phyloP scores from a whole-genome alignment of 2,888 invertebrate genomes.

The Drosophila neotestacea region DNA sequence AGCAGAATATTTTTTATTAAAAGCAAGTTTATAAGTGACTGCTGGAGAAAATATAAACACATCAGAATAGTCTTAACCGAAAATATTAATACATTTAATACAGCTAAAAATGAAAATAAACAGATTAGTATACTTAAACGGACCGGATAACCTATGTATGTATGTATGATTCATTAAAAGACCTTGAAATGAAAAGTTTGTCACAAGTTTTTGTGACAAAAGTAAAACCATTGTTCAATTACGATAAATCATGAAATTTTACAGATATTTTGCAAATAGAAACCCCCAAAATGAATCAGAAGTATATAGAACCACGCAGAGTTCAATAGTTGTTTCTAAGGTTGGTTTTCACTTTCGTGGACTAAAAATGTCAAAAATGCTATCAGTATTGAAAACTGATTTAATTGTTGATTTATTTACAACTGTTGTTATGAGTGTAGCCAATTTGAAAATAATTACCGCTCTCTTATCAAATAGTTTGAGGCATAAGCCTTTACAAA shows the following conservation, averaged over 20 bases:
- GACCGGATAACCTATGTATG: too few relatives aligned
- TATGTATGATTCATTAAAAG: too few relatives aligned
- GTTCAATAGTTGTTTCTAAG: slow-evolving; percentile 17
- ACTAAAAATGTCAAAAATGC: slow-evolving; percentile 9
- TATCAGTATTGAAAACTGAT: slow-evolving; percentile 9
- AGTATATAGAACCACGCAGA: not conserved
- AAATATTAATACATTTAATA: too few relatives aligned
- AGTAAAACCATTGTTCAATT: not conserved
- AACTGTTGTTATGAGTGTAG: slow-evolving; percentile 23
- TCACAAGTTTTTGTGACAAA: not conserved
- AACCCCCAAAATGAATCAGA: slow-evolving; percentile 13
- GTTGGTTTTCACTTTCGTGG: not conserved
- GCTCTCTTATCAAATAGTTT: slow-evolving; percentile 22
- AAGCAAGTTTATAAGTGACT: too few relatives aligned
- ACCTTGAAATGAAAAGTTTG: too few relatives aligned
- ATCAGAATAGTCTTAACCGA: too few relatives aligned
- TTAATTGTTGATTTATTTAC: slow-evolving; percentile 34
- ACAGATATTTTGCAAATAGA: not conserved
- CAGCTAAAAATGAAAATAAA: too few relatives aligned
- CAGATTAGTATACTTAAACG: too few relatives aligned
- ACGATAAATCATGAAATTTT: not conserved
- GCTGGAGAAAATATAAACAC: too few relatives aligned
- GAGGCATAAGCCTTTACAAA: slow-evolving; percentile 25
- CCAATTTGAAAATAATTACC: slow-evolving; percentile 42
- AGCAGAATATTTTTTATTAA: too few relatives aligned